These are phyloP conservation scores for Strigops habroptila DNA, from an alignment of 2,113 vertebrate species.

Conservation along the genomic window DNA sequence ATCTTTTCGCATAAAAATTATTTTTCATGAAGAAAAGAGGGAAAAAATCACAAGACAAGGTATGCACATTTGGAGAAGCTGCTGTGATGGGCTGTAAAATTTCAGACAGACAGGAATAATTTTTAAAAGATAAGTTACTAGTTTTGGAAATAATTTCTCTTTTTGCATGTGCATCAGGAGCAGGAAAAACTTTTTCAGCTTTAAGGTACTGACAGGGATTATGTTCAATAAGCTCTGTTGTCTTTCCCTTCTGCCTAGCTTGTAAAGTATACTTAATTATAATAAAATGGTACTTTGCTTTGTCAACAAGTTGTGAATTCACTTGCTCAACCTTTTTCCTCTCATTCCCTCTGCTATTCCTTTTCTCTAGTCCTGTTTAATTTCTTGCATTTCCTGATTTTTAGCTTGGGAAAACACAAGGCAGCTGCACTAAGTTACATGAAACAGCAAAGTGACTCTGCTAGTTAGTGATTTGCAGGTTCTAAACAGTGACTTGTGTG, in stretches of 20 bases:
- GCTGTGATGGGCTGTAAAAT: not conserved
- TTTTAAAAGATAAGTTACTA: not conserved
- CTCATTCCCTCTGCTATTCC: slow-evolving; percentile 43
- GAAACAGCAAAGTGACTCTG: slow-evolving; percentile 61
- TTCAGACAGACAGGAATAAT: not conserved
- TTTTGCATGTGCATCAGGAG: not conserved
- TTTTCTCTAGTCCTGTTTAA: slow-evolving; percentile 58
- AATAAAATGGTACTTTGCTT: slow-evolving; percentile 28
- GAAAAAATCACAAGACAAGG: not conserved
- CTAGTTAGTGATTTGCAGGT: slow-evolving; percentile 57
- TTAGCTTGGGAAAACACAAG: slow-evolving; percentile 77
- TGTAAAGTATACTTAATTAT: slow-evolving; percentile 34
- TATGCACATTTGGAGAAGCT: not conserved
- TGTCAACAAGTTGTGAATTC: slow-evolving; percentile 63
- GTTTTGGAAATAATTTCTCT: not conserved
- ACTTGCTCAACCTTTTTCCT: slow-evolving; percentile 42
- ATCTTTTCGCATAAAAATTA: not conserved
- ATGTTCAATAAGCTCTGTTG: not conserved
- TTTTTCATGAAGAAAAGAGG: not conserved
- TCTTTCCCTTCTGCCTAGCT: not conserved
- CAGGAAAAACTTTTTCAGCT: not conserved
- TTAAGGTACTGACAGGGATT: not conserved
- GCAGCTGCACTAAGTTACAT: slow-evolving; percentile 69
- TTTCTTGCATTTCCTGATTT: slow-evolving; percentile 77
- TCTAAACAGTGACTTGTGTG: slow-evolving; percentile 55